Evolutionary conservation across 2,888 invertebrate species (phyloP).

Genomic region (Steinernema carpocapsae): DNA sequence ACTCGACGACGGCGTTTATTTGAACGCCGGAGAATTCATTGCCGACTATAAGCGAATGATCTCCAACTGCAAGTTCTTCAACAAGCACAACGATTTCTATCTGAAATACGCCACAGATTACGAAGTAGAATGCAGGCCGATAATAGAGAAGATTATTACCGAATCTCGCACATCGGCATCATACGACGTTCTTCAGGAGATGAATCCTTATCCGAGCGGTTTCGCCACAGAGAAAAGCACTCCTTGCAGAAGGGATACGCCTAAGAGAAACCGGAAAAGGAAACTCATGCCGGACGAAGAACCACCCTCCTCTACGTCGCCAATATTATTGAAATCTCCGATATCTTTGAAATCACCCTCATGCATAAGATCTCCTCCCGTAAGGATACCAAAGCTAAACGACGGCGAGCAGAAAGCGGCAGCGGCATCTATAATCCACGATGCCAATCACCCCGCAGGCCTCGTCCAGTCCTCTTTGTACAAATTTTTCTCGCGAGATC

Average conservation of each 20-base stretch:
- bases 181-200: slow-evolving; percentile 3
- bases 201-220: slow-evolving; percentile 14
- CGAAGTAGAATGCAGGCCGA: not conserved
- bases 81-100: slow-evolving; percentile 20
- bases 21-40: slow-evolving; percentile 80
- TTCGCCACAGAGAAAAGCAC: not conserved
- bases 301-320: not conserved
- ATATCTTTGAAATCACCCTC: not conserved
- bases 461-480: slow-evolving; percentile 9
- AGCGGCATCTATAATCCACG: not conserved
- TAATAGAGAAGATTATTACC: not conserved
- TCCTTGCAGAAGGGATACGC: no score
- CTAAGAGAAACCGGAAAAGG: no score
- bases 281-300: not conserved
- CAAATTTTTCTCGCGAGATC: slow-evolving; percentile 18
- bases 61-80: slow-evolving; percentile 79
- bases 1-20: slow-evolving; percentile 74
- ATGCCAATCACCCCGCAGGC: not conserved
- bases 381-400: not conserved
- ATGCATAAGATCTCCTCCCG: no score
- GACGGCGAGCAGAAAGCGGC: not conserved
- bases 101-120: not conserved
- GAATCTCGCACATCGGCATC: not conserved
- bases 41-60: slow-evolving; percentile 94
- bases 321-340: not conserved